These are phyloP conservation scores for Melanotaenia maccullochi DNA, from an alignment of 2,797 vertebrate species.

Conservation along the genomic window DNA sequence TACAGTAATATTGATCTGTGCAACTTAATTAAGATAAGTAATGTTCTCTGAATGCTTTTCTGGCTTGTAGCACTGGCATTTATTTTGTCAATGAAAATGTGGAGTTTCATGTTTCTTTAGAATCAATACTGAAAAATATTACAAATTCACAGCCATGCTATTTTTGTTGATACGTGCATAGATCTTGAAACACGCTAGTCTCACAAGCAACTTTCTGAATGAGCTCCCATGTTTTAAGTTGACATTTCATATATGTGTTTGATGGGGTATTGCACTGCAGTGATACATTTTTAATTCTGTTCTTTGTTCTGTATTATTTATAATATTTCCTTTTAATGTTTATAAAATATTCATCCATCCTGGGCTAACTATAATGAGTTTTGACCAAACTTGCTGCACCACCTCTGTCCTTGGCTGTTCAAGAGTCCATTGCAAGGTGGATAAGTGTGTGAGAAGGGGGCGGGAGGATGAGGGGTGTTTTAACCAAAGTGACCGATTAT, in stretches of 20 bases:
- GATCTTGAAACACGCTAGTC: too few relatives aligned
- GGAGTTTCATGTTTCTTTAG: not conserved
- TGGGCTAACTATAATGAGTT: not conserved
- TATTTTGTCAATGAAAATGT: slow-evolving; percentile 1
- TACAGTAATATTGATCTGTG: slow-evolving; percentile 1
- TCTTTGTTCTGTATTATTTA: not conserved
- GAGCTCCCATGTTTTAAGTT: not conserved
- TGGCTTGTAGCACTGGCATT: not conserved
- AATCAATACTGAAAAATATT: not conserved
- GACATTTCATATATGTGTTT: not conserved
- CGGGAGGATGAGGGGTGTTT: not conserved
- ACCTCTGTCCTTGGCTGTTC: slow-evolving; percentile 34
- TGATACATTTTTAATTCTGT: not conserved
- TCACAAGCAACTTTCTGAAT: not conserved
- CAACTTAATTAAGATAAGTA: not conserved
- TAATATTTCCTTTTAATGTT: not conserved
- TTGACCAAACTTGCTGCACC: slow-evolving; percentile 26
- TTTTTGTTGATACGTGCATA: not conserved
- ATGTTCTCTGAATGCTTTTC: not conserved
- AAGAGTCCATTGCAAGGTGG: slow-evolving; percentile 19
- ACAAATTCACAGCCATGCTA: not conserved
- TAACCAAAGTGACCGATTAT: slow-evolving; percentile 45
- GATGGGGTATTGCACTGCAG: not conserved
- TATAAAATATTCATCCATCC: not conserved
- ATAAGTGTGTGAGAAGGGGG: slow-evolving; percentile 3